A percentile compares a stretch with the other conserved stretches of the same genome.
Evolutionary conservation across 2,797 vertebrate genomes (phyloP).

Genomic region (Brotula barbata): DNA sequence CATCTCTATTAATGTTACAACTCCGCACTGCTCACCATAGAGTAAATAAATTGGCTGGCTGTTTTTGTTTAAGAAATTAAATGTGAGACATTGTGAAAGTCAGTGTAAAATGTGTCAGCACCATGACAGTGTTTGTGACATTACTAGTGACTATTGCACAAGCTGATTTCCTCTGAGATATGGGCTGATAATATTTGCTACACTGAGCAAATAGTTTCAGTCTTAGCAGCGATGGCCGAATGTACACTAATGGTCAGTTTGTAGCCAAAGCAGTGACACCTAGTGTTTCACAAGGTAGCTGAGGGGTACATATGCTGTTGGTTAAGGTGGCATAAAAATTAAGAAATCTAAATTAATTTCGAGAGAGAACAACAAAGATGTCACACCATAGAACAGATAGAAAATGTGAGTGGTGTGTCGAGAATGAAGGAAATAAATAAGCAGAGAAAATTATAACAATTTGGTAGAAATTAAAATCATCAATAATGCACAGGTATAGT

Average conservation of each 20-base stretch:
- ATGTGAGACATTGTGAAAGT: background rate
- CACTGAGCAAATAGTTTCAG: background rate
- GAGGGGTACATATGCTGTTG: no score
- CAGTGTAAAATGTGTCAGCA: background rate
- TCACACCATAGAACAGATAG: background rate
- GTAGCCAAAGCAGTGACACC: background rate
- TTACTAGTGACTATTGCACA: conserved; percentile 31
- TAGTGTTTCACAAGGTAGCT: background rate
- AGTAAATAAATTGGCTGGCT: background rate
- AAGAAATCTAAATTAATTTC: background rate
- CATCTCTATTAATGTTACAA: background rate
- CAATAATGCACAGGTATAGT: no score
- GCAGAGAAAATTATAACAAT: background rate
- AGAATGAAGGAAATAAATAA: background rate
- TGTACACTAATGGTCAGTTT: background rate
- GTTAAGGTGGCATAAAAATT: background rate
- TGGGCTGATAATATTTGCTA: background rate
- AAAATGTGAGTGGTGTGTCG: background rate
- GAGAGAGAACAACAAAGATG: no score
- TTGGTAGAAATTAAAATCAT: no score
- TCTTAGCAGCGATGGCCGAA: conserved; percentile 4
- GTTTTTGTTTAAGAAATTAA: background rate
- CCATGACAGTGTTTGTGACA: conserved; percentile 2
- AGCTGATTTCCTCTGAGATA: conserved; percentile 23
- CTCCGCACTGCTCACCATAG: background rate